phyloP scores from a whole-genome alignment of 2,113 vertebrate genomes.

The Oenanthe melanoleuca region DNA sequence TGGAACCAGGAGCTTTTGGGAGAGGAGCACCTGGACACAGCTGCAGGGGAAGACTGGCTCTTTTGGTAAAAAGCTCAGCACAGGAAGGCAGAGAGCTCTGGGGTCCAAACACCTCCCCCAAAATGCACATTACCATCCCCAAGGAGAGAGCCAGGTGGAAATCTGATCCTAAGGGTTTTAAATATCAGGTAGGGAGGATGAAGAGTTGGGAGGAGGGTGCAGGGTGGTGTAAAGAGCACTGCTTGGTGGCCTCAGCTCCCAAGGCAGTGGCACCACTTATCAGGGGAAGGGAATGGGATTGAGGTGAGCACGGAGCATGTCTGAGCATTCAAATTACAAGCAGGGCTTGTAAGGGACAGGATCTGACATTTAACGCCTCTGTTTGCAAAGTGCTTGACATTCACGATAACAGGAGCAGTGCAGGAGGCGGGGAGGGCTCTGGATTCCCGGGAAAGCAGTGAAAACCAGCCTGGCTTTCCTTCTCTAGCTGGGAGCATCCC shows the following conservation, averaged over 20 bases:
- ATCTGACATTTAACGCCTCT: slow-evolving; percentile 68
- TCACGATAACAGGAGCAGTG: background rate
- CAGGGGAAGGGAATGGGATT: background rate
- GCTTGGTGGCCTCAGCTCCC: background rate
- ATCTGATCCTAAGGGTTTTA: background rate
- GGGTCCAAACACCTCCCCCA: background rate
- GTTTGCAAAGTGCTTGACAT: slow-evolving; percentile 59
- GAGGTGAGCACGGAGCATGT: slow-evolving; percentile 17
- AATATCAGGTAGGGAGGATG: background rate
- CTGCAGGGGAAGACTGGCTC: background rate
- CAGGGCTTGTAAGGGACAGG: slow-evolving; percentile 59
- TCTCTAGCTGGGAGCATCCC: background rate
- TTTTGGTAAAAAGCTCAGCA: background rate
- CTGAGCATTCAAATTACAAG: slow-evolving; percentile 38
- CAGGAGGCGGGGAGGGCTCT: background rate
- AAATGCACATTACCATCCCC: fast-evolving
- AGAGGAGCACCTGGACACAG: background rate
- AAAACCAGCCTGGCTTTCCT: background rate
- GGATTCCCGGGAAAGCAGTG: background rate
- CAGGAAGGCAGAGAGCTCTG: fast-evolving
- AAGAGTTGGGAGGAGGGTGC: background rate
- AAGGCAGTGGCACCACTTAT: background rate
- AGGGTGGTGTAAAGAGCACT: background rate
- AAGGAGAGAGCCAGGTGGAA: background rate
- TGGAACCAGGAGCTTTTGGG: background rate